A percentile compares a stretch with the other conserved stretches of the same genome.
These are phyloP conservation scores for Leptinotarsa texana DNA, from an alignment of 1,140 invertebrate species.

Conservation along the genomic window DNA sequence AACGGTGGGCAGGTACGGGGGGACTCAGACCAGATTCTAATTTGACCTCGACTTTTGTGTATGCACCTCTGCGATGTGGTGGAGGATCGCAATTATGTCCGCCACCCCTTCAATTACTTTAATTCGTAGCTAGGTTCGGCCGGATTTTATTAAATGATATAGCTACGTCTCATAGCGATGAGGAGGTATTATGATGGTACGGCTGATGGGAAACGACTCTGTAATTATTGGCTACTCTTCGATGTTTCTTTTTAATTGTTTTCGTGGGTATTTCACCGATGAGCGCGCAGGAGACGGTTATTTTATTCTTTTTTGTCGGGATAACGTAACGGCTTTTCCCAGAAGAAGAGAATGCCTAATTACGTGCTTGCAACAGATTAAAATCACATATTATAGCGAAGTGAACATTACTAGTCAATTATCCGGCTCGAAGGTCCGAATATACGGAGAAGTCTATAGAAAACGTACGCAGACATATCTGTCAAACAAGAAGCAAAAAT, in stretches of 20 bases:
- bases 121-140: slow-evolving; percentile 16
- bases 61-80: neutral
- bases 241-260: slow-evolving; percentile 8
- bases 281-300: neutral
- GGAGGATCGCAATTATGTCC: slow-evolving; percentile 11
- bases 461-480: too few relatives aligned
- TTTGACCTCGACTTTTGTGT: slow-evolving; percentile 16
- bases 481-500: too few relatives aligned
- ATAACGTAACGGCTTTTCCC: too few relatives aligned
- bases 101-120: slow-evolving; percentile 23
- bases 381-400: too few relatives aligned
- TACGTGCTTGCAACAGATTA: too few relatives aligned
- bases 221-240: slow-evolving; percentile 6
- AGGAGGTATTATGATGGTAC: neutral
- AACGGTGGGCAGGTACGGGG: slow-evolving; percentile 31
- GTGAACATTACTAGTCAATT: too few relatives aligned
- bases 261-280: slow-evolving; percentile 4
- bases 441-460: too few relatives aligned
- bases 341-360: too few relatives aligned
- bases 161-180: neutral
- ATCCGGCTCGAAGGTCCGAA: too few relatives aligned
- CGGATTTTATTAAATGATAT: slow-evolving; percentile 20
- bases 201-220: neutral
- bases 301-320: too few relatives aligned
- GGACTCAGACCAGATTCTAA: slow-evolving; percentile 22